Base-by-base conservation (phyloP, 1,140 invertebrate genomes). In the Drosophila repleta region DNA sequence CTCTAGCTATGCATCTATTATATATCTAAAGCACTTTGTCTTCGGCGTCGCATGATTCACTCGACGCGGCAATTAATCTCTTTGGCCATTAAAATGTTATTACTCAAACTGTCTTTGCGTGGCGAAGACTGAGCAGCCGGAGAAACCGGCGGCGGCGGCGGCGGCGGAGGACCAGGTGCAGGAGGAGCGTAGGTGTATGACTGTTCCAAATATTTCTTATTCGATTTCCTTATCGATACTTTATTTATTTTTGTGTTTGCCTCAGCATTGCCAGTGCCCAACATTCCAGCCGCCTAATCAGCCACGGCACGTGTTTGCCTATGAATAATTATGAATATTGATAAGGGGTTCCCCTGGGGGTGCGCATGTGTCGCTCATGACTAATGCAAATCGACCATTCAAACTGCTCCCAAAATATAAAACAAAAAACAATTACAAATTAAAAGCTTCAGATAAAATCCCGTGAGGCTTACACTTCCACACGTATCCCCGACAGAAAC, bases 51-150 rank as follows among this genome's bases (percentile, higher is more conserved):
- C 69, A 81, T 85, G 81, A 85, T 76, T 85, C 81, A 81, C 66
- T 63, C 67, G 60, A 49, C 52, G 56, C 76, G 67, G 45, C 82
- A 87, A 87, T 87, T 87, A 87, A 79, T 82, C 79, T 88, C 64
- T 69, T 64, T 65, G 75, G 78, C 63, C 67, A 87, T 87, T 82
- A 82, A 88, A 87, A 82, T 82, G 71, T 85, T 85, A 85, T 85
- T 85, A 81, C 64, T 81, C 82, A 87, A 87, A 64, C 6, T 41
- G 77, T 76, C 57, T 51, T 55, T 26, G 13, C 6, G 29, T 24
- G 13, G 10, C 13, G 11, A 17, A 18, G 21, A n/a, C 13, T 7
- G 15, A 49, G 57, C 43, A 18, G 52, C 37, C 7, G 29, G 29
- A n/a, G n/a, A n/a, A n/a, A n/a, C n/a, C 29, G 29, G 29, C 2